Evolutionary conservation across 2,888 invertebrate species (phyloP).

Genomic region (Erpobdella octoculata): DNA sequence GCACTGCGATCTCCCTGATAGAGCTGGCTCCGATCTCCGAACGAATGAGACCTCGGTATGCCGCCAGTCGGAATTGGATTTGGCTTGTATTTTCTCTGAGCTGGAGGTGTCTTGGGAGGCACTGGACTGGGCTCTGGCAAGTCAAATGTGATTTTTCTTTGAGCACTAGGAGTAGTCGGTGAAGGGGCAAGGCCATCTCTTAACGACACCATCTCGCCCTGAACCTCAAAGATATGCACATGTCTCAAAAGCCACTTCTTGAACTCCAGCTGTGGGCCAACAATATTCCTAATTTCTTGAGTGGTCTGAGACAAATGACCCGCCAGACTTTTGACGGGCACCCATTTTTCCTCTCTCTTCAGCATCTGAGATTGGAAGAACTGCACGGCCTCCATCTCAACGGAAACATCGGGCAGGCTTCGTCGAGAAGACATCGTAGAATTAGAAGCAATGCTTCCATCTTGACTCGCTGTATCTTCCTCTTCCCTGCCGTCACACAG

Average conservation of each 20-base stretch:
- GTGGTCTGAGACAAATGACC: conserved; percentile 94
- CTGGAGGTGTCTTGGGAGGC: conserved; percentile 36
- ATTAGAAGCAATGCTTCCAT: conserved; percentile 9
- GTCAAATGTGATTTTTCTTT: conserved; percentile 29
- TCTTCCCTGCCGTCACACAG: conserved; percentile 37
- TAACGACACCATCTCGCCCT: conserved; percentile 49
- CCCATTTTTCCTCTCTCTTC: conserved; percentile 91
- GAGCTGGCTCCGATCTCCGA: conserved; percentile 29
- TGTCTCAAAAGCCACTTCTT: conserved; percentile 49
- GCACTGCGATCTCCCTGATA: conserved; percentile 10
- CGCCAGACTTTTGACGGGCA: conserved; percentile 87
- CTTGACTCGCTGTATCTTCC: conserved; percentile 27
- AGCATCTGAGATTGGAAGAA: conserved; percentile 88
- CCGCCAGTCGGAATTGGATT: conserved; percentile 13
- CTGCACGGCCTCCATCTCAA: conserved; percentile 86
- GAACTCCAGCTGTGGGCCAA: conserved; percentile 52
- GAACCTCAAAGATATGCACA: conserved; percentile 51
- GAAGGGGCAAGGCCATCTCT: conserved; percentile 40
- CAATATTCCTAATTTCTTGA: conserved; percentile 37
- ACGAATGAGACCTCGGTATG: conserved; percentile 33
- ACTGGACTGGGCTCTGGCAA: conserved; percentile 18
- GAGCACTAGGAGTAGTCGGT: conserved; percentile 26
- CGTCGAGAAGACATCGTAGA: conserved; percentile 27
- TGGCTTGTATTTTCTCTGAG: conserved; percentile 32
- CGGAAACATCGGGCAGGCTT: conserved; percentile 45